These are phyloP conservation scores for Austrolebias charrua DNA, from an alignment of 2,797 vertebrate genomes.

Conservation along the genomic window DNA sequence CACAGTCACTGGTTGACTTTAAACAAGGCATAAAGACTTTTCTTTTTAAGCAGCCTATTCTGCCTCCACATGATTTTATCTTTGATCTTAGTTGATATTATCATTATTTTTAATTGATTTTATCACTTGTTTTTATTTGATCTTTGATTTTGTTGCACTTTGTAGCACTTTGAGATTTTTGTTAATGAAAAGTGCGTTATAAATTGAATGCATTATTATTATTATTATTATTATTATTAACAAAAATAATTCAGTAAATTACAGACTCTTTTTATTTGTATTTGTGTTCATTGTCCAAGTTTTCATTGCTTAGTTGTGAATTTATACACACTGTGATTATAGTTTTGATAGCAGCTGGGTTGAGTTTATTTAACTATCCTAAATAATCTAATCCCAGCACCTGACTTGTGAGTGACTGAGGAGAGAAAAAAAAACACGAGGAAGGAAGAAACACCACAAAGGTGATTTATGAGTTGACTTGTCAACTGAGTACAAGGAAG, in stretches of 20 bases:
- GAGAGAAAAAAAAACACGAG: conserved; percentile 17
- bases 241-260: conserved; percentile 1
- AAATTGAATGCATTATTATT: no score
- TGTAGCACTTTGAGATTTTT: no score
- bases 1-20: no score
- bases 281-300: not conserved
- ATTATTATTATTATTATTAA: no score
- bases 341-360: conserved; percentile 22
- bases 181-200: no score
- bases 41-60: no score
- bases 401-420: conserved; percentile 44
- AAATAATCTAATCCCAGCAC: conserved; percentile 36
- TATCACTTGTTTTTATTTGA: no score
- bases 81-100: no score
- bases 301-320: not conserved
- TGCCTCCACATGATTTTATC: no score
- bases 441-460: conserved; percentile 23
- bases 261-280: not conserved
- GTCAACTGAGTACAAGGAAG: conserved; percentile 46
- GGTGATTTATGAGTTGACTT: conserved; percentile 57
- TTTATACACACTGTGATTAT: not conserved
- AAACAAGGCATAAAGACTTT: no score
- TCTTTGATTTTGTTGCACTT: no score
- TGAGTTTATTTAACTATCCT: conserved; percentile 50
- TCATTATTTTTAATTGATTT: no score